phyloP scores from a whole-genome alignment of 2,888 invertebrate species.

The Oeneis ivallda region DNA sequence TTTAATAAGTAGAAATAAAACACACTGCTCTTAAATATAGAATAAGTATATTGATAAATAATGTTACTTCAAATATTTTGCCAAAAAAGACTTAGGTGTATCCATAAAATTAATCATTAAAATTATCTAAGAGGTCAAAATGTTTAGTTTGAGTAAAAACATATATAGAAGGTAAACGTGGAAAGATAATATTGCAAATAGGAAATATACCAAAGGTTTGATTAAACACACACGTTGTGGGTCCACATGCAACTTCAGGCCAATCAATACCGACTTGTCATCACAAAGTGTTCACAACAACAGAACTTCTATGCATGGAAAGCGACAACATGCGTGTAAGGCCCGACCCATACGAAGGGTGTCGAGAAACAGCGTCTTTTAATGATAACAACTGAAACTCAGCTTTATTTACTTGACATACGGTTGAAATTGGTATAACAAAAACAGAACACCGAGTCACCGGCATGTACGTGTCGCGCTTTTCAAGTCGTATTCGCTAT shows the following conservation, averaged over 20 bases:
- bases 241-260: constrained; percentile 48
- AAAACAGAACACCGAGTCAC: no score
- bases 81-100: constrained; percentile 80
- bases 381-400: no score
- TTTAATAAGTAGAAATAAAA: constrained; percentile 62
- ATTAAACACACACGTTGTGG: constrained; percentile 49
- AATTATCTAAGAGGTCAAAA: constrained; percentile 74
- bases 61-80: constrained; percentile 80
- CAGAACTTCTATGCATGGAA: constrained; percentile 46
- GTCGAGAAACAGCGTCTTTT: no score
- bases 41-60: constrained; percentile 83
- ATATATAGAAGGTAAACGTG: constrained; percentile 56
- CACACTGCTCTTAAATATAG: constrained; percentile 72
- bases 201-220: constrained; percentile 53
- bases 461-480: no score
- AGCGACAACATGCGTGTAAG: constrained; percentile 50
- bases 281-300: constrained; percentile 61
- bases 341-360: no score
- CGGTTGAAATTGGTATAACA: no score
- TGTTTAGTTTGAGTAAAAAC: constrained; percentile 71
- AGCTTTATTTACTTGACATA: no score
- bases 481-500: no score
- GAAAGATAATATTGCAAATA: constrained; percentile 54
- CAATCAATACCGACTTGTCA: constrained; percentile 56
- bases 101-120: constrained; percentile 77